Percentiles rank a stretch among this genome's conserved stretches.
Conservation (phyloP, 2,888 invertebrate species). For the Anarsia innoxiella region DNA sequence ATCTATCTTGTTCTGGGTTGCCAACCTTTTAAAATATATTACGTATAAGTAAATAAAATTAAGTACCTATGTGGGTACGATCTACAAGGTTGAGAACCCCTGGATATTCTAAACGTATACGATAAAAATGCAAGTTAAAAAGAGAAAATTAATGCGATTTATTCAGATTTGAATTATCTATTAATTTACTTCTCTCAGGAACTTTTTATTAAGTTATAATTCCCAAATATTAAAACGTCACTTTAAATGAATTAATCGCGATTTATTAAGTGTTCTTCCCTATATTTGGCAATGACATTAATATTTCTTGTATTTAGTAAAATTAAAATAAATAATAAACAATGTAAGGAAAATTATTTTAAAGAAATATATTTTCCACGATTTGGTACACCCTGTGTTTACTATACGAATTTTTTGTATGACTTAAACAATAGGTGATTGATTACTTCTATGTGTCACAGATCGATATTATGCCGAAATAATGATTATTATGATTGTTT, state of each 20-base stretch:
- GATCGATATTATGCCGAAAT: not conserved
- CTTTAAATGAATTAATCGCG: not conserved
- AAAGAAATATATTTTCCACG: too few species aligned
- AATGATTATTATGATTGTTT: slow-evolving; percentile 3
- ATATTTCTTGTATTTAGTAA: slow-evolving; percentile 2
- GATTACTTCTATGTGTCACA: too few species aligned
- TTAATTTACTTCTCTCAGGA: slow-evolving; percentile 30
- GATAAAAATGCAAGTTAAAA: slow-evolving; percentile 61
- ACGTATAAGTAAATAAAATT: not conserved
- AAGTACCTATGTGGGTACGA: too few species aligned
- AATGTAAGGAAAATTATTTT: slow-evolving; percentile 7
- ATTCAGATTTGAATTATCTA: slow-evolving; percentile 7
- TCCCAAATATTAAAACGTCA: slow-evolving; percentile 2
- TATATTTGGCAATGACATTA: slow-evolving; percentile 2
- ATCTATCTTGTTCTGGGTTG: slow-evolving; percentile 37
- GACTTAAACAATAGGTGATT: too few species aligned
- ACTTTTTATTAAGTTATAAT: slow-evolving; percentile 23
- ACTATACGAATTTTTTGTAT: too few species aligned
- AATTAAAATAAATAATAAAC: slow-evolving; percentile 10
- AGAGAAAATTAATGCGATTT: slow-evolving; percentile 19
- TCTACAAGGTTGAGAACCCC: slow-evolving; percentile 1
- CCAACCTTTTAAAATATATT: not conserved
- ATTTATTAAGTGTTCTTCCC: slow-evolving; percentile 4
- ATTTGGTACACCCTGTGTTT: too few species aligned
- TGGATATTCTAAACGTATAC: slow-evolving; percentile 44